Evolutionary conservation across 92 coral and sea anemone species (phyloP), one percentile per base, ranked within the genome.

Genomic region (Porites rus): DNA sequence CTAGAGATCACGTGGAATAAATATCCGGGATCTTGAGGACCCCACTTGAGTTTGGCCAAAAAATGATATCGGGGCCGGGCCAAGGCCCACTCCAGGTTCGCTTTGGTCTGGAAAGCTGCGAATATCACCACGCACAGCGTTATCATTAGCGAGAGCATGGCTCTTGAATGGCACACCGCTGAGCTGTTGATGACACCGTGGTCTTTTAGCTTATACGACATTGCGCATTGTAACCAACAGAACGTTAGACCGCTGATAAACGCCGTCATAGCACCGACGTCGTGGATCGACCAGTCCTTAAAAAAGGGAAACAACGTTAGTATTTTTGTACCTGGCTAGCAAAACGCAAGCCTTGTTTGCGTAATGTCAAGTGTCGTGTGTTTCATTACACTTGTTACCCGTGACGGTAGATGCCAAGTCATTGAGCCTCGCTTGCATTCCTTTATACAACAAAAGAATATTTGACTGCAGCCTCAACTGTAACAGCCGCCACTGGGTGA

Each of bases 181-280:
- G 98, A 89, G 56, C 98, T 94, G 70, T 94, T 94, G 77, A 94
- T 94, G 80, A 94, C 98, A 73, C 98, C 95, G 91, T 94, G 98
- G 88, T 94, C 98, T 78, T 93, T 91, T n/a, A 94, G 88, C 73
- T 87, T 92, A 82, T 92, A 94, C 2, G 98, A 94, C 98, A 94
- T 94, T 18, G 93, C 84, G 59, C 92, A 82, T 66, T 94, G 98
- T 67, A 94, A 91, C 98, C 98, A 94, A 52, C 98, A 94, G 85
- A 87, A 94, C 3, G 89, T 82, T 31, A 94, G 86, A 12, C 93
- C 92, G 74, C 93, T 85, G 87, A 88, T 19, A 81, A 94, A 92
- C 7, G 96, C 95, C 20, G 89, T 88, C 46, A 94, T 25, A 11
- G 98, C 98, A 19, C 95, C 93, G 60, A 92, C 62, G 81, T 94